phyloP scores from a whole-genome alignment of 2,888 invertebrate species.

The Drosophila siamana region DNA sequence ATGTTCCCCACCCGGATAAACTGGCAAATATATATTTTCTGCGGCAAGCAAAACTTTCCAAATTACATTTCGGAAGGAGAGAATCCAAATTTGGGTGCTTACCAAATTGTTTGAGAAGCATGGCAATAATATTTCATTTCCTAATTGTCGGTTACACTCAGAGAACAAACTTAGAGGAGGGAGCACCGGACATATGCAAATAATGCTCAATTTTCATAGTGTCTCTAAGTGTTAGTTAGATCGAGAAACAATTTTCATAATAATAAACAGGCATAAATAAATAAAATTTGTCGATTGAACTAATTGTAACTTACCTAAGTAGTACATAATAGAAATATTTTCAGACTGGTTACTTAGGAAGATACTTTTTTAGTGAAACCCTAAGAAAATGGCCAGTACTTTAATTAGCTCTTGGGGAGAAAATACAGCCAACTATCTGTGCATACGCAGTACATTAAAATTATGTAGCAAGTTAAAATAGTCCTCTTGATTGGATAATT shows the following conservation, averaged over 20 bases:
- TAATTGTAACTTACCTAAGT: too few species aligned
- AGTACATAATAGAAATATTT: too few species aligned
- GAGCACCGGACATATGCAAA: background rate
- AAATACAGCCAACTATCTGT: too few species aligned
- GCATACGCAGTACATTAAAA: background rate
- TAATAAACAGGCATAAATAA: too few species aligned
- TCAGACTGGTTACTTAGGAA: too few species aligned
- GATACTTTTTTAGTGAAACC: too few species aligned
- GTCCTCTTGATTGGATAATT: background rate
- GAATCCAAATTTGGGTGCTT: conserved; percentile 9
- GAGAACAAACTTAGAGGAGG: conserved; percentile 6
- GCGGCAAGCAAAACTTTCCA: conserved; percentile 49
- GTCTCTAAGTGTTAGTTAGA: background rate
- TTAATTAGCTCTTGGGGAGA: too few species aligned
- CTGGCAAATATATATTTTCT: conserved; percentile 53
- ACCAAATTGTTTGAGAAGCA: conserved; percentile 4
- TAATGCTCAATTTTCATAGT: background rate
- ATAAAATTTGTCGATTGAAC: too few species aligned
- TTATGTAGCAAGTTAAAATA: background rate
- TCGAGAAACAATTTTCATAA: too few species aligned
- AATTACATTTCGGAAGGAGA: conserved; percentile 51
- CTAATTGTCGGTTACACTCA: conserved; percentile 18
- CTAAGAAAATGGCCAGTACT: too few species aligned
- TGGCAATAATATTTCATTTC: conserved; percentile 29
- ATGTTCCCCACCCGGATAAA: conserved; percentile 34